Evolutionary conservation across 2,888 invertebrate genomes (phyloP).

Genomic region (Ochropleura plecta): DNA sequence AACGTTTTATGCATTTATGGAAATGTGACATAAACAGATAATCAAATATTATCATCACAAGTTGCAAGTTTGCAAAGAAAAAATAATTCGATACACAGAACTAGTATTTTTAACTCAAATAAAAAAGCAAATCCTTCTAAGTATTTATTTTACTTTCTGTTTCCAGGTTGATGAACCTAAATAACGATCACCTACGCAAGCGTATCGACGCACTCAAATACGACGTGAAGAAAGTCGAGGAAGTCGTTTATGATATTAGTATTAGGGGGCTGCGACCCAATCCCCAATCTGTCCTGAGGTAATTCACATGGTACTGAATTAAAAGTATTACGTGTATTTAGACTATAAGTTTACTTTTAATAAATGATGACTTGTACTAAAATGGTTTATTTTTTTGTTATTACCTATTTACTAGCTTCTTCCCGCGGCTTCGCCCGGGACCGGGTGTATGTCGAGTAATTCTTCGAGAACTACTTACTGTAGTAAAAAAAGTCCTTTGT

Average conservation of each 20-base stretch:
- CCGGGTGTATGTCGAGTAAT: no score
- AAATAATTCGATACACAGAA: no score
- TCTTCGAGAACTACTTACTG: no score
- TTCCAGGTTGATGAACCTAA: slow-evolving; percentile 94
- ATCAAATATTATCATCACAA: no score
- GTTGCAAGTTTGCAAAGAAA: no score
- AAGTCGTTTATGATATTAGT: slow-evolving; percentile 96
- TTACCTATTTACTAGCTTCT: background rate
- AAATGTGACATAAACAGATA: no score
- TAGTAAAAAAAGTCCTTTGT: no score
- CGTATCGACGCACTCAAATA: slow-evolving; percentile 97
- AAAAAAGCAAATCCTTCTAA: background rate
- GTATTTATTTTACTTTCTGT: background rate
- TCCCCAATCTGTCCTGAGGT: background rate
- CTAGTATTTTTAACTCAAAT: no score
- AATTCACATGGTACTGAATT: background rate
- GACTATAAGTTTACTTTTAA: slow-evolving; percentile 10
- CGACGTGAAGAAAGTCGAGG: slow-evolving; percentile 98
- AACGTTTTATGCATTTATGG: no score
- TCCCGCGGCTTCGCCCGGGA: no score
- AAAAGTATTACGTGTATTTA: slow-evolving; percentile 19
- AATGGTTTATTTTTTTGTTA: background rate
- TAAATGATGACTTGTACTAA: slow-evolving; percentile 30
- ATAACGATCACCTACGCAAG: slow-evolving; percentile 96
- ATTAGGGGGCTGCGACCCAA: slow-evolving; percentile 92